Conservation (phyloP, 2,113 vertebrate species). For the Leptobrachium leishanense region DNA sequence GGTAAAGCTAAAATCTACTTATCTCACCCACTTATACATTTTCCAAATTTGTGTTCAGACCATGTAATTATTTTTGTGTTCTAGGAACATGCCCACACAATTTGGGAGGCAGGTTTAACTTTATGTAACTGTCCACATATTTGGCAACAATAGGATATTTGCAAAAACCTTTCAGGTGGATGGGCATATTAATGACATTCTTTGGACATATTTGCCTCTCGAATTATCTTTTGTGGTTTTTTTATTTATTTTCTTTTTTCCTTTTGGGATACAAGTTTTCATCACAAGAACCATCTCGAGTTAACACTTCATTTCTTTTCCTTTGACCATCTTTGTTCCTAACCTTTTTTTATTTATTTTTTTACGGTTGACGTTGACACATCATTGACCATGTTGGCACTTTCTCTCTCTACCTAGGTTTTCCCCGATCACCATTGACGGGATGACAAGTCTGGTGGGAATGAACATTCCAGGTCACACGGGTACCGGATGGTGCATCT, state of each 20-base stretch:
- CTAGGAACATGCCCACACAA: not conserved
- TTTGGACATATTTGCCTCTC: not conserved
- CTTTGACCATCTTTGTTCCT: conserved; percentile 4
- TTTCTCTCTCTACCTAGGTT: conserved; percentile 73
- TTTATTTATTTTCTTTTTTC: conserved; percentile 1
- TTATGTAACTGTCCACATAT: not conserved
- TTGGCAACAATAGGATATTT: not conserved
- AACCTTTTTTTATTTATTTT: not conserved
- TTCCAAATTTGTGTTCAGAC: not conserved
- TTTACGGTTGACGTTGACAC: not conserved
- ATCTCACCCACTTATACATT: not conserved
- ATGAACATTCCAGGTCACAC: conserved; percentile 99
- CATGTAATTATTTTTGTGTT: not conserved
- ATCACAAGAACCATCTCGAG: not conserved
- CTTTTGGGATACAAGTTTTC: not conserved
- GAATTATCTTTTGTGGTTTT: conserved; percentile 9
- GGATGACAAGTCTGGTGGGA: conserved; percentile 98
- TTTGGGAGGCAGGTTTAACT: not conserved
- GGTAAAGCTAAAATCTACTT: not conserved
- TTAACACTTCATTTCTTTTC: conserved; percentile 29
- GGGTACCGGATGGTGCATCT: conserved; percentile 99
- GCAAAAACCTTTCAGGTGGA: not conserved
- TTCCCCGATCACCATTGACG: conserved; percentile 98
- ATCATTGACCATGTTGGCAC: not conserved
- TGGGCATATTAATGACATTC: not conserved